phyloP scores from a whole-genome alignment of 2,888 invertebrate species.

The Zaprionus obscuricornis region DNA sequence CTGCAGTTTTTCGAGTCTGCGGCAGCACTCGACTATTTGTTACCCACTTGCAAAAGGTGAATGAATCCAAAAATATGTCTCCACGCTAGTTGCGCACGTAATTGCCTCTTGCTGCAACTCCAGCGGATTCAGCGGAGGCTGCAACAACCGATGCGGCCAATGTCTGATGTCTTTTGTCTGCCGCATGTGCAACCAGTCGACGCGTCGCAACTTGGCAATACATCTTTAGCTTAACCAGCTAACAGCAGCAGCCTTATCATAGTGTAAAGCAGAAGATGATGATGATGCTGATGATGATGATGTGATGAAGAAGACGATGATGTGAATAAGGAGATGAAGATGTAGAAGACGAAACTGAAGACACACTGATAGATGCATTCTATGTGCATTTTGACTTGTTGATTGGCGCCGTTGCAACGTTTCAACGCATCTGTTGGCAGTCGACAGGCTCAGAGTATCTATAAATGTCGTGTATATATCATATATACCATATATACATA shows the following conservation, averaged over 20 bases:
- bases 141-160: conserved; percentile 9
- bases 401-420: conserved; percentile 51
- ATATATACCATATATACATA: too few species aligned
- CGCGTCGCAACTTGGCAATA: conserved; percentile 8
- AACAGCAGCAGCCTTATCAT: conserved; percentile 25
- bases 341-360: neutral
- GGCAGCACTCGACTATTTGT: neutral
- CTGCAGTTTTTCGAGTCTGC: too few species aligned
- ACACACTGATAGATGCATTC: conserved; percentile 32
- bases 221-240: conserved; percentile 47
- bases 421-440: conserved; percentile 32
- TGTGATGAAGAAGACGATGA: too few species aligned
- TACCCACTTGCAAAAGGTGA: conserved; percentile 48
- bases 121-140: conserved; percentile 25
- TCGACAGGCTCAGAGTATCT: conserved; percentile 19
- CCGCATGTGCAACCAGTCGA: conserved; percentile 39
- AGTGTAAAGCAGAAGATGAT: too few species aligned
- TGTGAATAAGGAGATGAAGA: too few species aligned
- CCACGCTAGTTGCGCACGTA: conserved; percentile 65
- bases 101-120: conserved; percentile 45
- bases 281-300: too few species aligned
- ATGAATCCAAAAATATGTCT: conserved; percentile 66
- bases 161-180: conserved; percentile 28
- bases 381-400: conserved; percentile 51
- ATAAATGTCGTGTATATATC: conserved; percentile 13